These are phyloP conservation scores for Bombus confusus DNA, from an alignment of 1,140 invertebrate genomes.

Conservation along the genomic window DNA sequence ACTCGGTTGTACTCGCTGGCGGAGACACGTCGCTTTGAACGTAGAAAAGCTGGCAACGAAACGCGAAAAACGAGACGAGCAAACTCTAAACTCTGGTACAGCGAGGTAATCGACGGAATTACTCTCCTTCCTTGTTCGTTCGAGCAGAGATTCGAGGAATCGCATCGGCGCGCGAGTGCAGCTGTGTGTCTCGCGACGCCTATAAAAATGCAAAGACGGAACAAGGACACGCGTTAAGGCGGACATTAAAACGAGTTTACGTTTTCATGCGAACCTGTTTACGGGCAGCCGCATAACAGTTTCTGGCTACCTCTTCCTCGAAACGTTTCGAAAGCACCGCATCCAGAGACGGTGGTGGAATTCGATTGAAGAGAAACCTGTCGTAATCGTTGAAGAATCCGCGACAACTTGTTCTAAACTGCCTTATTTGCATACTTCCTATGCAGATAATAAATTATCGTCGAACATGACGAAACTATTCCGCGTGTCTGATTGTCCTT, in stretches of 20 bases:
- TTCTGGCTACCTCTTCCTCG: constrained; percentile 13
- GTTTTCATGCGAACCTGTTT: constrained; percentile 25
- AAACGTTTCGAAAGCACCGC: not conserved
- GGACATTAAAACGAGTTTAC: constrained; percentile 19
- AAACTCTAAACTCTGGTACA: not conserved
- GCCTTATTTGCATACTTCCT: not conserved
- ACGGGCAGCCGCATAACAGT: not conserved
- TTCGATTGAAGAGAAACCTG: not conserved
- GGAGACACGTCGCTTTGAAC: too few species aligned
- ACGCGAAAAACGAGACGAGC: too few species aligned
- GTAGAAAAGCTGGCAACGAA: too few species aligned
- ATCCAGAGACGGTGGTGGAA: not conserved
- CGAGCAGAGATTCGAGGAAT: not conserved
- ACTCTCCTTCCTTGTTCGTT: not conserved
- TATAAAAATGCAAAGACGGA: constrained; percentile 18
- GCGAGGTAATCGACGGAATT: too few species aligned
- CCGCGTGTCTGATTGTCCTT: not conserved
- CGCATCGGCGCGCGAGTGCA: not conserved
- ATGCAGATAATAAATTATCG: not conserved
- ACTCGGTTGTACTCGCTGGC: too few species aligned
- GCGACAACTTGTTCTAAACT: not conserved
- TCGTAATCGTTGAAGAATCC: not conserved
- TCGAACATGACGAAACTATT: not conserved
- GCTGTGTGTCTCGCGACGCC: not conserved
- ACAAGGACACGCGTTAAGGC: constrained; percentile 1